Base-by-base conservation (phyloP, 2,888 invertebrate species). In the Nephrocerus scutellatus region DNA sequence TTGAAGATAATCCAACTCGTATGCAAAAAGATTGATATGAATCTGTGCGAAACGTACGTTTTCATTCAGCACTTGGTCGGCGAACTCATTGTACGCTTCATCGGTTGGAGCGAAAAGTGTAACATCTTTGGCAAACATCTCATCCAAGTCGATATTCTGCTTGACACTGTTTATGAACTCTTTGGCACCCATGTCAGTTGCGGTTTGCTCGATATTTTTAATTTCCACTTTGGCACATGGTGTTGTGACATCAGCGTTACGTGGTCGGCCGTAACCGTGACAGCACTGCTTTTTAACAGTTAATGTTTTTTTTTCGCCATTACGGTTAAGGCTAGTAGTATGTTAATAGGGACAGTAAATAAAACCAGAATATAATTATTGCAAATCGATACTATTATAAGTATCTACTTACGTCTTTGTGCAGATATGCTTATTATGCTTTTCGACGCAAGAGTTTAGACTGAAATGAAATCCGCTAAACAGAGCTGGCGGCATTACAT, bases 221-320 rank as follows among this genome's bases (percentile, higher is more conserved):
- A 80, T 68, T 39, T 77, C 74, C 15, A 78, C 72, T 70, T 72
- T 61, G 41, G 63, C 67, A 48, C 76, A 76, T 22, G 71, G 72
- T 35, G 63, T 59, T 38, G 66, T 62, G n/a, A 62, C 62, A 25
- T 62, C 60, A 12, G 62, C 62, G 42, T 61, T 63, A 40, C 57
- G 56, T 43, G 59, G 54, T 34, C 76, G 69, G 38, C 73, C 69
- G 60, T 69, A 81, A 24, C 82, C 82, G 55, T 75, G 74, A 59
- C 83, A 84, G 59, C 83, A 84, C 58, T 80, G 76, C 50, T 79
- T 75, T 14, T 74, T 74, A 32, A 79, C 73, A 10, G 73, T 74
- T 47, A 76, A 65, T 3, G 77, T 80, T 61, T 76, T 79, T 48
- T 74, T 74, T 23, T 74, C 72, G 14, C 76, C 76, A 52, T 74